These are phyloP conservation scores for Cromileptes altivelis DNA, from an alignment of 2,113 vertebrate species.

Conservation along the genomic window DNA sequence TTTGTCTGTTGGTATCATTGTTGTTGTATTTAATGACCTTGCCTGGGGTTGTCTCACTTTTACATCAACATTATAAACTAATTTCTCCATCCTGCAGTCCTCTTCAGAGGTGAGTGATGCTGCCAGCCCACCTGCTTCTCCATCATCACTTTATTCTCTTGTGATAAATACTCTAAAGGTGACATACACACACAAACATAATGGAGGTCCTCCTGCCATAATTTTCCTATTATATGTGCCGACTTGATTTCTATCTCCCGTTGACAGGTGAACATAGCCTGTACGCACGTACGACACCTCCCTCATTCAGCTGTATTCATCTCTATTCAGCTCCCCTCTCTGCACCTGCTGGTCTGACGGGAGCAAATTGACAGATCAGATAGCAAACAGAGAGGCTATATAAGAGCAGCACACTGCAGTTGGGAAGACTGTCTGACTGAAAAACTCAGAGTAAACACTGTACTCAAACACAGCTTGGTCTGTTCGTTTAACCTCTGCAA, in stretches of 20 bases:
- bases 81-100: background rate
- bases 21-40: background rate
- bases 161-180: background rate
- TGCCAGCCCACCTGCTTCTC: constrained; percentile 60
- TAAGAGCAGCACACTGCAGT: constrained; percentile 46
- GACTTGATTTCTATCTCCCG: constrained; percentile 21
- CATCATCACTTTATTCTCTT: constrained; percentile 50
- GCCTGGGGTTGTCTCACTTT: background rate
- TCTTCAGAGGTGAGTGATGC: constrained; percentile 25
- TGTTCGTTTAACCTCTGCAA: constrained; percentile 1
- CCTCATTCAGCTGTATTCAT: background rate
- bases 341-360: constrained; percentile 30
- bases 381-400: constrained; percentile 36
- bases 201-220: background rate
- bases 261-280: constrained; percentile 40
- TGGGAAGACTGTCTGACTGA: background rate
- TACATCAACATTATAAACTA: constrained; percentile 22
- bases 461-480: background rate
- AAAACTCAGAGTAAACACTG: background rate
- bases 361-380: constrained; percentile 45
- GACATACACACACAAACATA: constrained; percentile 9
- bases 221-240: constrained; percentile 31
- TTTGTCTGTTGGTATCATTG: too few species aligned
- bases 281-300: constrained; percentile 18
- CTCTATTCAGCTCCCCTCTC: constrained; percentile 9